Conservation (phyloP, 2,888 invertebrate genomes). For the Acronicta alni region DNA sequence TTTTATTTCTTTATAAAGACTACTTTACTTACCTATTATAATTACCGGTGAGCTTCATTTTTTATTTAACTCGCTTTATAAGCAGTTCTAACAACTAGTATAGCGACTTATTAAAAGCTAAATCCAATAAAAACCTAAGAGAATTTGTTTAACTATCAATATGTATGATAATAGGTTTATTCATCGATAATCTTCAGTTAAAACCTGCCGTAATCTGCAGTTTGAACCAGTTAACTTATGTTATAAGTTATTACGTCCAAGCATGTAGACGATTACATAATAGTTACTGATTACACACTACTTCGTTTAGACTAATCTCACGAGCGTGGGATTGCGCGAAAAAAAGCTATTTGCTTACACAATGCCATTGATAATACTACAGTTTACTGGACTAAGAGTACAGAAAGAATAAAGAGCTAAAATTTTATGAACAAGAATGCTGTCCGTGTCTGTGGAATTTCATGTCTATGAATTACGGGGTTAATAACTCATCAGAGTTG, state of each 20-base stretch:
- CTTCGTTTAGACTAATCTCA: constrained; percentile 3
- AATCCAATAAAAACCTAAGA: neutral
- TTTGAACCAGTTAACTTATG: neutral
- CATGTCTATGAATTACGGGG: too few relatives aligned
- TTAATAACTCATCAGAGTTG: too few relatives aligned
- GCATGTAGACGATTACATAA: constrained; percentile 8
- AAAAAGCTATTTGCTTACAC: neutral
- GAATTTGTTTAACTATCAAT: neutral
- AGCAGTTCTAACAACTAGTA: neutral
- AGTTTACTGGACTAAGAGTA: neutral
- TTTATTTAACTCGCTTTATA: too few relatives aligned
- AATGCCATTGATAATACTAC: too few relatives aligned
- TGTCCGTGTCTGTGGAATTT: too few relatives aligned
- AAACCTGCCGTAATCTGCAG: neutral
- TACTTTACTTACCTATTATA: too few relatives aligned
- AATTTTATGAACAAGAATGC: too few relatives aligned
- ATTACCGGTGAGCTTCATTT: too few relatives aligned
- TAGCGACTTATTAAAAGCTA: constrained; percentile 10
- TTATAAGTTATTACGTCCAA: constrained; percentile 5
- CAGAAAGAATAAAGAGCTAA: too few relatives aligned
- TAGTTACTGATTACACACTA: constrained; percentile 2
- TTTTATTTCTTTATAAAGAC: too few relatives aligned
- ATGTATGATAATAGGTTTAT: neutral
- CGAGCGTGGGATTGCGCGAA: constrained; percentile 7
- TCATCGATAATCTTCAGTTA: neutral